Conservation (phyloP, 1,140 invertebrate species). For the Zaprionus africanus region DNA sequence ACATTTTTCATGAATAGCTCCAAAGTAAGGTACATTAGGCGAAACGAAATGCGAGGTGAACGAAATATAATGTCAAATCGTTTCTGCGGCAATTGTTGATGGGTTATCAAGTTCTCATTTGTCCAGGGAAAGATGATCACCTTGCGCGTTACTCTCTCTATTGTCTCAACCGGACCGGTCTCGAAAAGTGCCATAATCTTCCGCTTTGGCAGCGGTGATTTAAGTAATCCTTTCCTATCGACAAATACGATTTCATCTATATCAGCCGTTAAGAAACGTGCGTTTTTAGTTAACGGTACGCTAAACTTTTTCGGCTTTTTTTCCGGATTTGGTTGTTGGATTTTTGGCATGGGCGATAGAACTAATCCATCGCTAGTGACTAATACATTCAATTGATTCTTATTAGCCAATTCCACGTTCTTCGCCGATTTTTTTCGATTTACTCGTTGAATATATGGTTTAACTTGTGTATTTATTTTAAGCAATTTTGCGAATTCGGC, state of each 20-base stretch:
- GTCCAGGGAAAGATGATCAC: slow-evolving; percentile 32
- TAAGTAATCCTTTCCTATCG: neutral
- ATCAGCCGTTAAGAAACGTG: neutral
- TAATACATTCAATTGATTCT: too few relatives aligned
- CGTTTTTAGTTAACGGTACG: neutral
- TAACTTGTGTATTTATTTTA: slow-evolving; percentile 1
- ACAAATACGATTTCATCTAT: slow-evolving; percentile 12
- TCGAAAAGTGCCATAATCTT: slow-evolving; percentile 30
- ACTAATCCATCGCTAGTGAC: too few relatives aligned
- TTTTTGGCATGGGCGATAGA: too few relatives aligned
- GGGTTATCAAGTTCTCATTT: neutral
- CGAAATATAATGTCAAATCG: slow-evolving; percentile 53
- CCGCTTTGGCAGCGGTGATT: slow-evolving; percentile 15
- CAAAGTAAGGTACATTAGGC: slow-evolving; percentile 60
- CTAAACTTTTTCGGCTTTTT: neutral
- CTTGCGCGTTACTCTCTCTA: slow-evolving; percentile 32
- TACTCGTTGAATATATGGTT: neutral
- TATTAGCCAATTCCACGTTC: neutral
- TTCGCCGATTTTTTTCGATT: neutral
- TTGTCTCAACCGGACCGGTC: slow-evolving; percentile 25
- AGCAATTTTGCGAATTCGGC: slow-evolving; percentile 36
- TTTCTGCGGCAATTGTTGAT: neutral
- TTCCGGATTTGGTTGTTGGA: neutral
- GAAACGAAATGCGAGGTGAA: slow-evolving; percentile 43
- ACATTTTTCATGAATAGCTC: slow-evolving; percentile 35